phyloP scores from a whole-genome alignment of 2,888 invertebrate genomes.

The Holacanthella duospinosa region DNA sequence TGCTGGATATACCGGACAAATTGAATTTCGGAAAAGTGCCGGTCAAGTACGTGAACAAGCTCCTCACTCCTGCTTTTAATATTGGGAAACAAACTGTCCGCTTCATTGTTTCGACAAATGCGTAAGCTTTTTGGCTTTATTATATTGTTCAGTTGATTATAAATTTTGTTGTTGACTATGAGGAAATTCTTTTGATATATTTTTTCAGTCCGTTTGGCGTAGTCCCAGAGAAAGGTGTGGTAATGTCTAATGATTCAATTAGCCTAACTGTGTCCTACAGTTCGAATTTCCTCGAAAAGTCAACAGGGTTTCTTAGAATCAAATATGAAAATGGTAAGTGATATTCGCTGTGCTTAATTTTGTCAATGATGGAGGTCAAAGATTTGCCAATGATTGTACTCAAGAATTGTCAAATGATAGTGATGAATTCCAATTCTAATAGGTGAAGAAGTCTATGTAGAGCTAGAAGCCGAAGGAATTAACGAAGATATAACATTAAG shows the following conservation, averaged over 20 bases:
- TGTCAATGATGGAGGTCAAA: conserved; percentile 4
- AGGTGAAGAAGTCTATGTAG: conserved; percentile 21
- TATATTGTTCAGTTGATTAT: no score
- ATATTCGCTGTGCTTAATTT: no score
- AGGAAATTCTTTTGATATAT: neutral
- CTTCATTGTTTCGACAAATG: neutral
- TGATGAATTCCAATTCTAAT: neutral
- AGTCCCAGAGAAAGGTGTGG: conserved; percentile 25
- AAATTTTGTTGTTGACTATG: neutral
- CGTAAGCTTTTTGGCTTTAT: neutral
- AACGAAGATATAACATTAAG: conserved; percentile 15
- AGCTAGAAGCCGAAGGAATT: conserved; percentile 15
- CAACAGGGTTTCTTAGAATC: conserved; percentile 23
- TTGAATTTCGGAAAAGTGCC: conserved; percentile 24
- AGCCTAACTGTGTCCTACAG: conserved; percentile 23
- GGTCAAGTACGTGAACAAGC: conserved; percentile 22
- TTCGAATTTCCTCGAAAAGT: conserved; percentile 9
- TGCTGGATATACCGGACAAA: conserved; percentile 27
- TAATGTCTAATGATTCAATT: conserved; percentile 22
- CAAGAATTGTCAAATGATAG: no score
- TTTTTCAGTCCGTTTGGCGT: conserved; percentile 24
- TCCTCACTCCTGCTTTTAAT: conserved; percentile 20
- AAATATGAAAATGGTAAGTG: conserved; percentile 30
- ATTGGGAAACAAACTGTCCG: conserved; percentile 20
- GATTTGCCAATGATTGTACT: no score